Percentiles rank a stretch among this genome's conserved stretches.
phyloP scores from a whole-genome alignment of 2,888 invertebrate genomes.

The Caradrina clavipalpis region DNA sequence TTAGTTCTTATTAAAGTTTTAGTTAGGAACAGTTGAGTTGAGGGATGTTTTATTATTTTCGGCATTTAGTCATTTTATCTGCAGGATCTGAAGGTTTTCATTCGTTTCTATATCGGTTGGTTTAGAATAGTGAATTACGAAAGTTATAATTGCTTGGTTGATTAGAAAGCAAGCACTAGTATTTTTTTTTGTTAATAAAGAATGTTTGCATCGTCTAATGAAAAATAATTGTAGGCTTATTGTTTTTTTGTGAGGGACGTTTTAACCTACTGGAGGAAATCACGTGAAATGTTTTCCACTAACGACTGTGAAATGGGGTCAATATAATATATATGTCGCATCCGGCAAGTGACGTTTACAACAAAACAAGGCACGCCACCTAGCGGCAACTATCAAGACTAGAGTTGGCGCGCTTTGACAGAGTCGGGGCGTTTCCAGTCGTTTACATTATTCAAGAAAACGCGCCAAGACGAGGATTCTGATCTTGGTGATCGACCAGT shows the following conservation, averaged over 20 bases:
- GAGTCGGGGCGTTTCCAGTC: too few species aligned
- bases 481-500: too few species aligned
- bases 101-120: not conserved
- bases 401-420: too few species aligned
- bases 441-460: too few species aligned
- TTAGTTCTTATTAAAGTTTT: conserved; percentile 33
- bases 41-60: conserved; percentile 5
- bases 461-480: too few species aligned
- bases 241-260: not conserved
- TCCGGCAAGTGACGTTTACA: too few species aligned
- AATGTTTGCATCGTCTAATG: not conserved
- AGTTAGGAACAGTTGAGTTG: not conserved
- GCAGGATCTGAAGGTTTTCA: not conserved
- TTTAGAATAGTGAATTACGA: not conserved
- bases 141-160: conserved; percentile 1
- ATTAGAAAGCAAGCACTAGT: not conserved
- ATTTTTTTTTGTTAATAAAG: not conserved
- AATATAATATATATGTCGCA: too few species aligned
- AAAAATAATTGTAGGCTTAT: too few species aligned
- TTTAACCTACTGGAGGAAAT: not conserved
- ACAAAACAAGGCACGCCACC: too few species aligned
- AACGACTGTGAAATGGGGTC: too few species aligned
- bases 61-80: conserved; percentile 16
- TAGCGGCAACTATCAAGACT: too few species aligned
- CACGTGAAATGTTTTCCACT: not conserved